Percentiles rank a stretch among this genome's conserved stretches.
phyloP scores from a whole-genome alignment of 2,888 invertebrate species.

The Baronia brevicornis region DNA sequence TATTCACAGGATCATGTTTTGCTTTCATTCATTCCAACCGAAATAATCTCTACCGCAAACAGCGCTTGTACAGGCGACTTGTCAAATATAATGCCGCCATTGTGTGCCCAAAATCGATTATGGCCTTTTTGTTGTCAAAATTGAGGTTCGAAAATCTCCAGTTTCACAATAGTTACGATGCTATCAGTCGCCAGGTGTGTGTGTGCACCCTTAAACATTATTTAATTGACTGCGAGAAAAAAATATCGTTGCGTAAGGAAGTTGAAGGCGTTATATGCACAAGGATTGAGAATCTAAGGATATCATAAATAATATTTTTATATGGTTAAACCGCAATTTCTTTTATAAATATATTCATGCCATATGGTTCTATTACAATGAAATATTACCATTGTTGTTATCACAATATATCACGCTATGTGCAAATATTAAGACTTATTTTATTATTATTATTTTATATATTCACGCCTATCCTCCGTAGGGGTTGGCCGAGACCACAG shows the following conservation, averaged over 20 bases:
- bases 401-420: too few relatives aligned
- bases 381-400: too few relatives aligned
- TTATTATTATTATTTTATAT: too few relatives aligned
- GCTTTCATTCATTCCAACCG: conserved; percentile 73
- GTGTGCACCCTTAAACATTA: conserved; percentile 53
- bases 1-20: conserved; percentile 69
- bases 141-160: conserved; percentile 71
- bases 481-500: too few relatives aligned
- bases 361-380: too few relatives aligned
- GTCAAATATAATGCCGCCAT: conserved; percentile 70
- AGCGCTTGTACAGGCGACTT: conserved; percentile 68
- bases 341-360: too few relatives aligned
- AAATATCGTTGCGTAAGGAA: conserved; percentile 5
- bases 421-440: too few relatives aligned
- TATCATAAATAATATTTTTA: too few relatives aligned
- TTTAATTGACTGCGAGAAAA: conserved; percentile 60
- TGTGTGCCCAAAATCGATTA: conserved; percentile 71
- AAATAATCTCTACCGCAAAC: conserved; percentile 75
- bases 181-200: conserved; percentile 68
- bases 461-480: too few relatives aligned
- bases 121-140: conserved; percentile 74
- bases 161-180: conserved; percentile 70
- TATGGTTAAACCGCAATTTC: too few relatives aligned
- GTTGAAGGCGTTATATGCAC: too few relatives aligned
- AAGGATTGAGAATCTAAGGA: too few relatives aligned